Evolutionary conservation across 2,888 invertebrate genomes (phyloP), one percentile per base, ranked within the genome.

Genomic region (Drosophila acutilabella): DNA sequence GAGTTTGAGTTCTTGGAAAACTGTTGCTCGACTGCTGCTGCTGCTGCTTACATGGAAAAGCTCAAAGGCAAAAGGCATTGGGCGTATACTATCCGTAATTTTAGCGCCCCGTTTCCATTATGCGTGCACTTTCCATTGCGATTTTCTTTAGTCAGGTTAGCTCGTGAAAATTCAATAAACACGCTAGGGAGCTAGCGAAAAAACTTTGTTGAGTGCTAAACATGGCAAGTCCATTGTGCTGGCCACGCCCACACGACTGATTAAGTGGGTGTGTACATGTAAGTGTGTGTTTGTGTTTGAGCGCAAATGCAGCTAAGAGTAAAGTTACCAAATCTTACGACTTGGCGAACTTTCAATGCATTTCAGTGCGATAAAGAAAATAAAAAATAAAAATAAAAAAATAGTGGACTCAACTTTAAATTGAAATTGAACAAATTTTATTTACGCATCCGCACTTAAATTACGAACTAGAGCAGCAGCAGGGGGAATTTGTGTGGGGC

Each of bases 191-290:
- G 8, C 6, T 6, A 23, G 23, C 23, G 30, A 45, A 53, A 65
- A 65, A 79, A 71, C 64, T 77, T 75, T 71, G 42, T 54, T 57
- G 67, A 75, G 77, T 67, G 80, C 77, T 53, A 71, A 71, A 59
- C 64, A 59, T 20, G 74, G 52, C 41, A 33, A 51, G 64, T 48
- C 54, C 58, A 69, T 73, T 78, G 66, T 74, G 30, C 13, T 6
- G 4, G 57, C 42, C 62, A 64, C 64, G 57, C 78, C 62, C 50
- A 44, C 48, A 50, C 54, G 30, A 56, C 53, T 66, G 33, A 20
- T 30, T 16, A 20, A 10, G 38, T 5, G 14, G n/a, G 13, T 4
- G n/a, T 0, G 45, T 30, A 2, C 8, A 8, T 30, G 30, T 30
- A 30, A 26, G 26, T 26, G 30, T 11, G 30, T 10, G 13, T n/a